phyloP scores from a whole-genome alignment of 2,797 vertebrate genomes.

The Melanotaenia boesemani region DNA sequence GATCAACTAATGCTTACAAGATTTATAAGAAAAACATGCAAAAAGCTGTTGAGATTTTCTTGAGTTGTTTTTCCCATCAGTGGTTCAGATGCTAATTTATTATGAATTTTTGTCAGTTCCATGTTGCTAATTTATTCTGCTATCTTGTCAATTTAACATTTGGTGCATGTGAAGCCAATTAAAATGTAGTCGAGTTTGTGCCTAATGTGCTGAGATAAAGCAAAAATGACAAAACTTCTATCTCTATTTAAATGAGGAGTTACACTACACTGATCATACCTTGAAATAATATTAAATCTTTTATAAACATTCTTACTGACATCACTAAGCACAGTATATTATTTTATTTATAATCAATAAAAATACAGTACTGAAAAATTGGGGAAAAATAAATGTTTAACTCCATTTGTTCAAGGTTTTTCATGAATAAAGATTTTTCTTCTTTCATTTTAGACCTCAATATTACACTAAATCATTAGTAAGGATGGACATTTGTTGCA shows the following conservation, averaged over 20 bases:
- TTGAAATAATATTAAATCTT: background rate
- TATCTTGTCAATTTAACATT: slow-evolving; percentile 55
- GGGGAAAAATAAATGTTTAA: accelerated
- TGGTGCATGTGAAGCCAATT: slow-evolving; percentile 47
- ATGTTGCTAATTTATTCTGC: slow-evolving; percentile 40
- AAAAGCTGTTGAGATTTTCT: slow-evolving; percentile 1
- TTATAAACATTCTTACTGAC: background rate
- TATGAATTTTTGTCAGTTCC: slow-evolving; percentile 28
- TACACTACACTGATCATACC: slow-evolving; percentile 9
- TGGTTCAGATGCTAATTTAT: slow-evolving; percentile 35
- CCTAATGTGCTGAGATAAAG: slow-evolving; percentile 44
- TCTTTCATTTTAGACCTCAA: background rate
- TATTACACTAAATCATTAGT: background rate
- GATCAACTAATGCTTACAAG: slow-evolving; percentile 18
- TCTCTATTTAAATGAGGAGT: slow-evolving; percentile 40
- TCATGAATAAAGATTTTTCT: background rate
- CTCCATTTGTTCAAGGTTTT: background rate
- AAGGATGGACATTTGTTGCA: slow-evolving; percentile 1
- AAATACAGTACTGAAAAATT: background rate
- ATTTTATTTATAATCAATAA: background rate
- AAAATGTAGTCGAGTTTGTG: slow-evolving; percentile 24
- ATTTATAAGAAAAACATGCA: background rate
- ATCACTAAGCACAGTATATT: background rate
- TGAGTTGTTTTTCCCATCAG: slow-evolving; percentile 1
- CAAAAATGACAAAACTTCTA: slow-evolving; percentile 27